phyloP scores from a whole-genome alignment of 2,888 invertebrate genomes.

The Alsophila aescularia region DNA sequence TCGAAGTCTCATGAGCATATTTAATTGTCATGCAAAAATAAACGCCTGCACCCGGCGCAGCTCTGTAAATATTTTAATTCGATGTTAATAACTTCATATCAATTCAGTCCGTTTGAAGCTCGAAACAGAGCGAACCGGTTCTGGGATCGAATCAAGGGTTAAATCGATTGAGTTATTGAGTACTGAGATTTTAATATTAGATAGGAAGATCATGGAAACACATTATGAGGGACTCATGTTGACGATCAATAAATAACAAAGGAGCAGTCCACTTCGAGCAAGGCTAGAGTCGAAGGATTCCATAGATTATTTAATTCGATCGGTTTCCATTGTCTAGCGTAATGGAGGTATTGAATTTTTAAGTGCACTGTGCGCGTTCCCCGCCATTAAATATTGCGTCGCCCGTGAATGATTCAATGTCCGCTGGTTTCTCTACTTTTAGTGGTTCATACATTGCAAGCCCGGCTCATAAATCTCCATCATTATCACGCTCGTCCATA shows the following conservation, averaged over 20 bases:
- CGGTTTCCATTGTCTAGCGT: slow-evolving; percentile 50
- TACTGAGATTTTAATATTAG: slow-evolving; percentile 56
- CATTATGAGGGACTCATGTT: slow-evolving; percentile 31
- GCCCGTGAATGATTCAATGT: slow-evolving; percentile 35
- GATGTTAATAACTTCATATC: slow-evolving; percentile 73
- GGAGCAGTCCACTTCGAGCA: slow-evolving; percentile 21
- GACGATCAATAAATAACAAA: slow-evolving; percentile 31
- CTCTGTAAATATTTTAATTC: slow-evolving; percentile 74
- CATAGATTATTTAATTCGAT: slow-evolving; percentile 57
- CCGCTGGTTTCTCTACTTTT: slow-evolving; percentile 12
- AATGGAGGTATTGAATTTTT: slow-evolving; percentile 54
- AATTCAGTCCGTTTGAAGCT: slow-evolving; percentile 47
- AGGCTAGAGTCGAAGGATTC: slow-evolving; percentile 35
- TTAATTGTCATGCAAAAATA: slow-evolving; percentile 77
- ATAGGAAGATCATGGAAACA: slow-evolving; percentile 42
- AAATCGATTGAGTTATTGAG: slow-evolving; percentile 60
- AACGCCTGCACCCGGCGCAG: slow-evolving; percentile 61
- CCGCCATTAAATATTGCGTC: slow-evolving; percentile 47
- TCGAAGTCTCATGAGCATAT: slow-evolving; percentile 57
- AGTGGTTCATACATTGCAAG: slow-evolving; percentile 19
- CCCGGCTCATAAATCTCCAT: slow-evolving; percentile 33
- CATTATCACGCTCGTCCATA: slow-evolving; percentile 46
- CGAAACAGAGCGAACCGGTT: slow-evolving; percentile 57
- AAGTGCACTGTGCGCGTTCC: slow-evolving; percentile 43
- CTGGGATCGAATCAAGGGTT: slow-evolving; percentile 43